Base-by-base conservation (phyloP, 1,140 invertebrate species). In the Drosophila truncata region DNA sequence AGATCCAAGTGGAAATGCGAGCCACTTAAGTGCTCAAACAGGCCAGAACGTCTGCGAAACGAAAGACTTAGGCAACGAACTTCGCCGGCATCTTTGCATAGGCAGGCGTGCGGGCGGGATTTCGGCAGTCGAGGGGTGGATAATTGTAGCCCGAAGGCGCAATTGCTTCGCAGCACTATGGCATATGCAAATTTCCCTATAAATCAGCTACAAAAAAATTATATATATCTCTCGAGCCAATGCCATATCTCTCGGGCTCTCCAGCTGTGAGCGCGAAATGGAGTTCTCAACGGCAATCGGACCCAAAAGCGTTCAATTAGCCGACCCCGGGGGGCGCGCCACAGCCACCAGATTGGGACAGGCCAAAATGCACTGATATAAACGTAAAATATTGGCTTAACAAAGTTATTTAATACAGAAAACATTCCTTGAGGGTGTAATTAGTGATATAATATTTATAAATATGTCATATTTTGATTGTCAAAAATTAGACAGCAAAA, bases 21-120 rank as follows among this genome's bases (percentile, higher is more conserved):
- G 37, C 78, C 84, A 88, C 85, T 88, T 88, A 88, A 75, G 27
- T 35, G 85, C 84, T 88, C 84, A 88, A 88, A 88, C 84, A 90
- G 84, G 84, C 84, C 84, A 88, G 84, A 88, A 88, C 84, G 84
- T 88, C 84, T 88, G 84, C 78, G 52, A 52, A 79, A 60, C 83
- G 69, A 91, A 91, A 91, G 87, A 91, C 88, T 91, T 70, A 91
- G 78, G 88, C 87, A 91, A 91, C 87, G 83, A 91, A 91, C 87
- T 78, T 81, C 57, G 57, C 60, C 16, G 27, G 35, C 44, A 63
- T 67, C 64, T 67, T 37, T 35, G 47, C 31, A n/a, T n/a, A 57
- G 29, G 35, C 20, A 27, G 25, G 25, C 27, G 27, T 2, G 39
- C 20, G 42, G 16, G 1, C 11, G 11, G 35, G 7, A n/a, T 16